These are phyloP conservation scores for Cyprinodon diabolis DNA, from an alignment of 2,797 vertebrate genomes.

Conservation along the genomic window DNA sequence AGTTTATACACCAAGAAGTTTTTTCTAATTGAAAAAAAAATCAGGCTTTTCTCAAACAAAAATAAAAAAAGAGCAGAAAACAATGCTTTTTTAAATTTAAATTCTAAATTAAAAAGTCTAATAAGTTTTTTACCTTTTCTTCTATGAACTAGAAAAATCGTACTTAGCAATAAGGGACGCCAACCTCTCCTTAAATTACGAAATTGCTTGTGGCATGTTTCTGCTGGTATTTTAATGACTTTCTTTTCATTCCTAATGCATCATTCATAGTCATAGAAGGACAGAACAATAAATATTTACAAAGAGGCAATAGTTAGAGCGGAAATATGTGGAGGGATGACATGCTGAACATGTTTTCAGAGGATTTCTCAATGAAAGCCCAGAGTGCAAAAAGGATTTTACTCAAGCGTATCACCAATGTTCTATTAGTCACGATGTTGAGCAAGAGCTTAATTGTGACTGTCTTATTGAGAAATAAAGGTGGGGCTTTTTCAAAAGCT, in stretches of 20 bases:
- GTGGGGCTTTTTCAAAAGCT: slow-evolving; percentile 11
- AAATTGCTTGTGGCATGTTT: neutral
- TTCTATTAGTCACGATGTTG: slow-evolving; percentile 51
- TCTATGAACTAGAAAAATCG: neutral
- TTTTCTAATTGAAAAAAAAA: neutral
- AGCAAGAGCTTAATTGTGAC: slow-evolving; percentile 35
- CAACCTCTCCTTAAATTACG: neutral
- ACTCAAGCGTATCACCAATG: slow-evolving; percentile 40
- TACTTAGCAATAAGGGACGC: neutral
- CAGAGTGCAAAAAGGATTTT: slow-evolving; percentile 45
- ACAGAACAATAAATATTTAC: slow-evolving; percentile 62
- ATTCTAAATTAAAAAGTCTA: neutral
- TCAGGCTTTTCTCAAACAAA: neutral
- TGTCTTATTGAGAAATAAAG: slow-evolving; percentile 29
- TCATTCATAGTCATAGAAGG: slow-evolving; percentile 46
- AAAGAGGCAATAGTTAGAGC: slow-evolving; percentile 38
- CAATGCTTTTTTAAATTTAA: no score
- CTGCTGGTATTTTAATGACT: neutral
- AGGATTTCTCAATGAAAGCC: slow-evolving; percentile 38
- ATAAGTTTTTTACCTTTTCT: neutral
- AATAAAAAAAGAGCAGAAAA: neutral
- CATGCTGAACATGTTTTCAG: slow-evolving; percentile 24
- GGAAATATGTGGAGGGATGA: slow-evolving; percentile 40
- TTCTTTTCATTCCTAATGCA: slow-evolving; percentile 41
- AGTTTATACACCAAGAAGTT: neutral